These are phyloP conservation scores for Chelonoidis abingdonii DNA, from an alignment of 2,113 vertebrate genomes.

Conservation along the genomic window DNA sequence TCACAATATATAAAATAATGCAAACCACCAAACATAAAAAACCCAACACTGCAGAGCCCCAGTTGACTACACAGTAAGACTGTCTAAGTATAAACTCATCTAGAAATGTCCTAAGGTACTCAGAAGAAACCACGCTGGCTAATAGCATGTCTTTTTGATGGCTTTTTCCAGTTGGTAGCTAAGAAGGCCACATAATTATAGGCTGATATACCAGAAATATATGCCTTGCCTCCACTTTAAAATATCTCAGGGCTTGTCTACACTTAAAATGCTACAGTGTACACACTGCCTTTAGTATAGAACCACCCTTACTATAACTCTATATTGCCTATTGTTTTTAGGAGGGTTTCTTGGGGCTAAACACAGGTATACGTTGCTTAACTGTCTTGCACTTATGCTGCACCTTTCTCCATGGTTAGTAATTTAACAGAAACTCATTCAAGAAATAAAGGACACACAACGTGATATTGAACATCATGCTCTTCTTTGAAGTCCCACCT, in stretches of 20 bases:
- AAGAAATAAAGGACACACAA: background rate
- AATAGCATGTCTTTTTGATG: background rate
- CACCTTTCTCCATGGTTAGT: background rate
- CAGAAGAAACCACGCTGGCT: background rate
- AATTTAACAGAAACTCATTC: background rate
- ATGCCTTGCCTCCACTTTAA: background rate
- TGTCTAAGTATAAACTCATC: background rate
- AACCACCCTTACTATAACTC: background rate
- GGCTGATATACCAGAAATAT: background rate
- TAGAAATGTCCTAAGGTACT: background rate
- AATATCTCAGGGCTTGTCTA: background rate
- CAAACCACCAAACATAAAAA: conserved; percentile 7
- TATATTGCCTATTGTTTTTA: background rate
- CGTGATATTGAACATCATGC: background rate
- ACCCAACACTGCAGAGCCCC: background rate
- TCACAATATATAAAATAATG: background rate
- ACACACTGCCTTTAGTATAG: background rate
- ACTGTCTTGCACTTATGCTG: background rate
- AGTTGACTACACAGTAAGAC: background rate
- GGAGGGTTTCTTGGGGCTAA: background rate
- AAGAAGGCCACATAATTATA: background rate
- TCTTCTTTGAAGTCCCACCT: background rate
- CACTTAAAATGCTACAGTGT: background rate
- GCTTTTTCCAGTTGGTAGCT: background rate
- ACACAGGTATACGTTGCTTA: background rate